Conservation (phyloP, 2,888 invertebrate genomes). For the Acleris emargana region DNA sequence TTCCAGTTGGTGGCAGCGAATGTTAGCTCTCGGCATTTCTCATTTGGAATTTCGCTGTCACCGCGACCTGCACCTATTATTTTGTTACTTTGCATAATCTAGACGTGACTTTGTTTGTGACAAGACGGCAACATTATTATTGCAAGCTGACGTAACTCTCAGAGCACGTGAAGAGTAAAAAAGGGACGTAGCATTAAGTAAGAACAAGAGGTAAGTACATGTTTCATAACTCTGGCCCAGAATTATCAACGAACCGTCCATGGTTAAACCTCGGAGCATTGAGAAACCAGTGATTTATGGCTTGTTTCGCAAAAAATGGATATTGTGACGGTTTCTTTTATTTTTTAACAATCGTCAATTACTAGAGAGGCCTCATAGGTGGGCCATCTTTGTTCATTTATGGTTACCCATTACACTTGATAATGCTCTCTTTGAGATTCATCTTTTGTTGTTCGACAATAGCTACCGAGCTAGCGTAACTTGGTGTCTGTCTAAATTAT, state of each 20-base stretch:
- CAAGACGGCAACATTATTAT: slow-evolving; percentile 15
- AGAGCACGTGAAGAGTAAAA: no score
- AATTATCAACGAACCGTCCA: no score
- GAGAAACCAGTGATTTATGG: slow-evolving; percentile 26
- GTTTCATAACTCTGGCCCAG: no score
- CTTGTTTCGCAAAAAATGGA: slow-evolving; percentile 29
- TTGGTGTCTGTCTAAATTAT: background rate
- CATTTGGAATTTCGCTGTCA: slow-evolving; percentile 18
- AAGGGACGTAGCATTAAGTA: no score
- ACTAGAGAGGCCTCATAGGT: slow-evolving; percentile 15
- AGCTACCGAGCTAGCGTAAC: background rate
- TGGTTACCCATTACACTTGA: slow-evolving; percentile 13
- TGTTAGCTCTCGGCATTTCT: slow-evolving; percentile 7
- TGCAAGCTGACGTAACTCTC: no score
- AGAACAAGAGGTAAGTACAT: no score
- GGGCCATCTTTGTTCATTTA: slow-evolving; percentile 25
- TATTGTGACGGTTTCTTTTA: slow-evolving; percentile 20
- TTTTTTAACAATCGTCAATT: slow-evolving; percentile 20
- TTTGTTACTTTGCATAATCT: slow-evolving; percentile 16
- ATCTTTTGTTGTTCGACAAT: slow-evolving; percentile 6
- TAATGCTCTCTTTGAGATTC: slow-evolving; percentile 21
- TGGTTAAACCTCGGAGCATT: background rate
- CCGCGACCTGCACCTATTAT: slow-evolving; percentile 5
- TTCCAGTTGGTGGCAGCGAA: no score
- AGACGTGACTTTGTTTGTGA: slow-evolving; percentile 13